A percentile compares a stretch with the other conserved stretches of the same genome.
phyloP scores from a whole-genome alignment of 2,797 vertebrate genomes.

The Adelosebastes latens region DNA sequence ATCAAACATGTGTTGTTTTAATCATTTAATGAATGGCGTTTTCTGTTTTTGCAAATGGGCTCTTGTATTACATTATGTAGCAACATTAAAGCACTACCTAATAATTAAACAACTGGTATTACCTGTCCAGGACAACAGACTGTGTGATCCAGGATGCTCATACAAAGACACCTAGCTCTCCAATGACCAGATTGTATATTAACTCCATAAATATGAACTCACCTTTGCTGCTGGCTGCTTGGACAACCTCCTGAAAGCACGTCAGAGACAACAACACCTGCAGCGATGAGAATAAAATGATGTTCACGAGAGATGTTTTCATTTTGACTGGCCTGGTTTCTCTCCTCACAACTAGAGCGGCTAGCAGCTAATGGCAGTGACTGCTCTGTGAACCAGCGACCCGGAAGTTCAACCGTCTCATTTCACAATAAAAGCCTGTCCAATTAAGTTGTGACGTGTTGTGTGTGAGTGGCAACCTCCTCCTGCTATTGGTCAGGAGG shows the following conservation, averaged over 20 bases:
- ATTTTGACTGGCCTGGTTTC: conserved; percentile 57
- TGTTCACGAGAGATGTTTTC: conserved; percentile 57
- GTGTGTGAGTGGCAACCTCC: not conserved
- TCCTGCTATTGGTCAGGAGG: conserved; percentile 26
- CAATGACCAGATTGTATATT: not conserved
- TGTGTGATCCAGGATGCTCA: conserved; percentile 14
- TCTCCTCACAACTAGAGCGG: not conserved
- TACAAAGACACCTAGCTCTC: conserved; percentile 14
- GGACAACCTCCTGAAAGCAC: conserved; percentile 54
- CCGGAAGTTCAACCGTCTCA: conserved; percentile 52
- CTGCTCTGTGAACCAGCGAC: conserved; percentile 2
- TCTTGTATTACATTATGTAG: not conserved
- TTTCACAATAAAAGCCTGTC: conserved; percentile 59
- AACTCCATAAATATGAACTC: conserved; percentile 28
- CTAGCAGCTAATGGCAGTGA: conserved; percentile 4
- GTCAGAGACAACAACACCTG: conserved; percentile 68
- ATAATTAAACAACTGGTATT: not conserved
- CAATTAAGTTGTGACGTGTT: not conserved
- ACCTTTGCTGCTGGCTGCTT: conserved; percentile 76
- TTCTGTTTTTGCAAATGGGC: not conserved
- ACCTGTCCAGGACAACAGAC: conserved; percentile 3
- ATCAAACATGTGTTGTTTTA: not conserved
- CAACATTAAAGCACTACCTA: not conserved
- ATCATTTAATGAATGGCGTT: not conserved
- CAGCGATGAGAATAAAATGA: conserved; percentile 63